phyloP scores from a whole-genome alignment of 1,140 invertebrate genomes.

The Papilio polytes region DNA sequence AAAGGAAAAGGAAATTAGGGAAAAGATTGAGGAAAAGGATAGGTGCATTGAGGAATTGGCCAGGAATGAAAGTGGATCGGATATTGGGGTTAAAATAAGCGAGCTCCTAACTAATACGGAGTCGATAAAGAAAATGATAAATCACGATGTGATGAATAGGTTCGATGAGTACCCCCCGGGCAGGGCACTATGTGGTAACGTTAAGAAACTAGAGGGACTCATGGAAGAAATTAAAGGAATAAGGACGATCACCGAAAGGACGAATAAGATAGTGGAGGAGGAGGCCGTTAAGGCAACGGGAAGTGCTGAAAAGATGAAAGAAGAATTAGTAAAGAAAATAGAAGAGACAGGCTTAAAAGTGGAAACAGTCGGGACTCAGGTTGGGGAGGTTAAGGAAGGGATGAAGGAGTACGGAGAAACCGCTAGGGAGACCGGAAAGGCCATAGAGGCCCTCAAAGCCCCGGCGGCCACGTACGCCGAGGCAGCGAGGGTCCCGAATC shows the following conservation, averaged over 20 bases:
- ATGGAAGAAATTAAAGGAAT: background rate
- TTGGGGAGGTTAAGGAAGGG: background rate
- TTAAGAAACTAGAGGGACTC: background rate
- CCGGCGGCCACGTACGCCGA: background rate
- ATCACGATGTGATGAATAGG: background rate
- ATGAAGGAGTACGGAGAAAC: background rate
- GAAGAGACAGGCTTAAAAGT: background rate
- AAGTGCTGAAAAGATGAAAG: background rate
- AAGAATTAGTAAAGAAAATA: background rate
- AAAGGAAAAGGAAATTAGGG: background rate
- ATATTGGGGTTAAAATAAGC: background rate
- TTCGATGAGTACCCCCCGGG: background rate
- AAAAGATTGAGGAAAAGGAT: no score
- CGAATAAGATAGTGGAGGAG: background rate
- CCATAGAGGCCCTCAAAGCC: slow-evolving; percentile 2
- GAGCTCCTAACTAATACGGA: background rate
- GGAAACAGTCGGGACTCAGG: background rate
- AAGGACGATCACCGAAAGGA: background rate
- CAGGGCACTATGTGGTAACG: slow-evolving; percentile 11
- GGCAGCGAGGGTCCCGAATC: background rate
- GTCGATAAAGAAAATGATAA: background rate
- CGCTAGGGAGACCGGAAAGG: slow-evolving; percentile 7
- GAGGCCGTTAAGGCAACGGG: background rate
- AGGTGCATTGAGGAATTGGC: background rate
- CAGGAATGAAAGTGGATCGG: background rate